phyloP scores from a whole-genome alignment of 2,888 invertebrate genomes.

The Amitus sp. region DNA sequence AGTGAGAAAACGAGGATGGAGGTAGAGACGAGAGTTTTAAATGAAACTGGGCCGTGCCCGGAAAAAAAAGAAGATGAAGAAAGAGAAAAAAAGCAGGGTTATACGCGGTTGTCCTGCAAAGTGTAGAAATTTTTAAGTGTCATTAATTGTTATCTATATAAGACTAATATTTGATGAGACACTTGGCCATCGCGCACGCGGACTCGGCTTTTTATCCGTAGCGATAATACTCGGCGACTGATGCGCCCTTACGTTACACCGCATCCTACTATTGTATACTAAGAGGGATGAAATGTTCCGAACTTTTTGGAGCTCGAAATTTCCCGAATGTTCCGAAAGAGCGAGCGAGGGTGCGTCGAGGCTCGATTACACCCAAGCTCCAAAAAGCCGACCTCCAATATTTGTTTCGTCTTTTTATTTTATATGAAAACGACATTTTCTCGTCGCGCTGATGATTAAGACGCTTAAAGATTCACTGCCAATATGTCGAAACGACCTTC shows the following conservation, averaged over 20 bases:
- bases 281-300: slow-evolving; percentile 15
- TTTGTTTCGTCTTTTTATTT: no score
- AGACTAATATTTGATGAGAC: slow-evolving; percentile 52
- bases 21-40: slow-evolving; percentile 13
- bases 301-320: no score
- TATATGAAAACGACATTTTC: no score
- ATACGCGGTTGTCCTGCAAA: slow-evolving; percentile 54
- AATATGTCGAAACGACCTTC: no score
- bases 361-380: no score
- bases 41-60: slow-evolving; percentile 23
- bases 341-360: no score
- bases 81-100: slow-evolving; percentile 45
- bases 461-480: no score
- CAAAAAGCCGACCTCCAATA: no score
- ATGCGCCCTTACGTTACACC: slow-evolving; percentile 49
- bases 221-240: slow-evolving; percentile 48
- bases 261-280: slow-evolving; percentile 51
- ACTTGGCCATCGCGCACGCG: slow-evolving; percentile 39
- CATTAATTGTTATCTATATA: slow-evolving; percentile 61
- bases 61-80: slow-evolving; percentile 27
- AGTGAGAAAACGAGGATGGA: slow-evolving; percentile 18
- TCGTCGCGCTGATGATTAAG: no score
- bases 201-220: slow-evolving; percentile 41
- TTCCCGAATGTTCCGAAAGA: no score
- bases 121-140: slow-evolving; percentile 62